phyloP scores from a whole-genome alignment of 2,888 invertebrate genomes.

The Caenorhabditis panamensis region DNA sequence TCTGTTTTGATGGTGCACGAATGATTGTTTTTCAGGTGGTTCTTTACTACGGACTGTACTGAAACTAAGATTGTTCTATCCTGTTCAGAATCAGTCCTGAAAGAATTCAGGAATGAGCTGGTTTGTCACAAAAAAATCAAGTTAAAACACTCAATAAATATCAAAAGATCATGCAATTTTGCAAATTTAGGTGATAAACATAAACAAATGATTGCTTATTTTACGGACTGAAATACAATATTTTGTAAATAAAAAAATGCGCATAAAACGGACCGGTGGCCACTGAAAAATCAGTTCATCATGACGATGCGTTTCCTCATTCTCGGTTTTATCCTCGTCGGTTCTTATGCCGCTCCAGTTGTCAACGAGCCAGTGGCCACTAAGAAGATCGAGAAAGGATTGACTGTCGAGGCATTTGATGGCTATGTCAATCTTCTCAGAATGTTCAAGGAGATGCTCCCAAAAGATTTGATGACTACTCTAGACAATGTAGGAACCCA shows the following conservation, averaged over 20 bases:
- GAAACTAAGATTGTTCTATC: no score
- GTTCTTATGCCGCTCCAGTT: neutral
- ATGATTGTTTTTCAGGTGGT: no score
- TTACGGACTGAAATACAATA: neutral
- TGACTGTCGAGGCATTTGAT: slow-evolving; percentile 67
- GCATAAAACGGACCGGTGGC: neutral
- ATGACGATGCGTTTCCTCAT: neutral
- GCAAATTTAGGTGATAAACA: neutral
- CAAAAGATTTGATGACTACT: slow-evolving; percentile 22
- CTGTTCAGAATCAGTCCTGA: no score
- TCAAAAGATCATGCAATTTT: neutral
- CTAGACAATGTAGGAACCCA: slow-evolving; percentile 35
- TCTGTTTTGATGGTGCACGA: no score
- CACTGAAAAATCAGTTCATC: neutral
- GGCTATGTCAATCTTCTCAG: slow-evolving; percentile 62
- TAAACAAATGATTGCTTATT: neutral
- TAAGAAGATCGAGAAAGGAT: slow-evolving; percentile 34
- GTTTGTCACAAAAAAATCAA: no score
- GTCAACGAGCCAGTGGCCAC: slow-evolving; percentile 14
- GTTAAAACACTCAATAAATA: no score
- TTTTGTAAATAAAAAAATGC: neutral
- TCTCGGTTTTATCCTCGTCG: neutral
- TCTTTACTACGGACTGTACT: no score
- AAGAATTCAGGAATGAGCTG: no score
- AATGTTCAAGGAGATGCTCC: slow-evolving; percentile 63